Conservation (phyloP, 1,140 invertebrate species). For the Panulirus ornatus region DNA sequence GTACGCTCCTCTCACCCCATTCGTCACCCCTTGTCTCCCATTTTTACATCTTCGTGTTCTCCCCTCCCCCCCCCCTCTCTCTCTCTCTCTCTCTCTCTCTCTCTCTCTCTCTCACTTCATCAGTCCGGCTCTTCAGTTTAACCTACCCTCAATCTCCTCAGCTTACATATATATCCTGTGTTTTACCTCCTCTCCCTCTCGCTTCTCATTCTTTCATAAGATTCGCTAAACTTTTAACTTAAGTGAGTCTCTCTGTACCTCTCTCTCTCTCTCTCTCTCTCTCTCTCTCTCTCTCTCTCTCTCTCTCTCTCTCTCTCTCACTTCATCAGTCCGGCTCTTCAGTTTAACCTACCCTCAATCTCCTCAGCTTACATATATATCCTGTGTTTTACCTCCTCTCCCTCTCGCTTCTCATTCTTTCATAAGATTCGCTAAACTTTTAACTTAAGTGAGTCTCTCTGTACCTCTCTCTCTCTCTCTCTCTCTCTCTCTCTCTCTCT, state of each 20-base stretch:
- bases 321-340: not conserved
- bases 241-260: not conserved
- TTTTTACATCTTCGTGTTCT: not conserved
- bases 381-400: not conserved
- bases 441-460: not conserved
- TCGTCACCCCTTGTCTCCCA: not conserved
- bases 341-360: not conserved
- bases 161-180: not conserved
- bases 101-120: conserved; percentile 6
- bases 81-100: conserved; percentile 18
- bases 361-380: not conserved
- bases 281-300: not conserved
- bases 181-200: not conserved
- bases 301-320: not conserved
- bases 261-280: conserved; percentile 14
- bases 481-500: not conserved
- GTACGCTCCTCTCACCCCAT: not conserved
- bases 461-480: not conserved
- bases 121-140: not conserved
- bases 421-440: not conserved
- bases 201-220: not conserved
- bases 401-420: not conserved
- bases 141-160: not conserved
- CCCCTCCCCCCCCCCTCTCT: not conserved
- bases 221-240: not conserved